Conservation (phyloP, 1,140 invertebrate genomes). For the Bilobella aurantiaca region DNA sequence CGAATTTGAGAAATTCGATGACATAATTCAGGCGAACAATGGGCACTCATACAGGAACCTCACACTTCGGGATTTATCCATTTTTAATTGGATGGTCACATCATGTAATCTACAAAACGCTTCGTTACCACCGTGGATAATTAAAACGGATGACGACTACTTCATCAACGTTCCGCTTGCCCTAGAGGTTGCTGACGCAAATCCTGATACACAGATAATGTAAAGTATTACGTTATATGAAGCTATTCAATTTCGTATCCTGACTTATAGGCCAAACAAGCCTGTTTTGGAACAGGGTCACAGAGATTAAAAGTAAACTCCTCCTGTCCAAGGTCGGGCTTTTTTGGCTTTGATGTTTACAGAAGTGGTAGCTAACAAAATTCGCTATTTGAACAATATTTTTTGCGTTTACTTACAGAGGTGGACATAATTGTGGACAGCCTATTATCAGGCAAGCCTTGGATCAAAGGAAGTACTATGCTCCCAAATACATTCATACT, state of each 20-base stretch:
- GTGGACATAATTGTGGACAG: too few relatives aligned
- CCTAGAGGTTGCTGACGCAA: not conserved
- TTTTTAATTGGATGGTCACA: not conserved
- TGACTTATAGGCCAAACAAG: too few relatives aligned
- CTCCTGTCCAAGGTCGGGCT: too few relatives aligned
- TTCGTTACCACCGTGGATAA: not conserved
- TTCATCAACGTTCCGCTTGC: not conserved
- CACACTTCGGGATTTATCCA: not conserved
- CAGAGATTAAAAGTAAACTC: too few relatives aligned
- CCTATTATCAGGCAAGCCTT: too few relatives aligned
- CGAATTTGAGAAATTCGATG: not conserved
- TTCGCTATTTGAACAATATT: too few relatives aligned
- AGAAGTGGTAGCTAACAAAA: too few relatives aligned
- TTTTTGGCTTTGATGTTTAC: too few relatives aligned
- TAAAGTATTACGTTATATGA: too few relatives aligned
- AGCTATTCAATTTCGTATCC: too few relatives aligned
- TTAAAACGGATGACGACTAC: slow-evolving; percentile 3
- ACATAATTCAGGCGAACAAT: not conserved
- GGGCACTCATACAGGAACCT: not conserved
- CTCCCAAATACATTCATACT: slow-evolving; percentile 12
- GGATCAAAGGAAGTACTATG: slow-evolving; percentile 19
- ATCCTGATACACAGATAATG: not conserved
- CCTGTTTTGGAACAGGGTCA: too few relatives aligned
- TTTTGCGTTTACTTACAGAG: too few relatives aligned
- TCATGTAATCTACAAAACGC: not conserved